phyloP scores from a whole-genome alignment of 92 coral and sea anemone genomes.

The Palythoa heliodiscus region DNA sequence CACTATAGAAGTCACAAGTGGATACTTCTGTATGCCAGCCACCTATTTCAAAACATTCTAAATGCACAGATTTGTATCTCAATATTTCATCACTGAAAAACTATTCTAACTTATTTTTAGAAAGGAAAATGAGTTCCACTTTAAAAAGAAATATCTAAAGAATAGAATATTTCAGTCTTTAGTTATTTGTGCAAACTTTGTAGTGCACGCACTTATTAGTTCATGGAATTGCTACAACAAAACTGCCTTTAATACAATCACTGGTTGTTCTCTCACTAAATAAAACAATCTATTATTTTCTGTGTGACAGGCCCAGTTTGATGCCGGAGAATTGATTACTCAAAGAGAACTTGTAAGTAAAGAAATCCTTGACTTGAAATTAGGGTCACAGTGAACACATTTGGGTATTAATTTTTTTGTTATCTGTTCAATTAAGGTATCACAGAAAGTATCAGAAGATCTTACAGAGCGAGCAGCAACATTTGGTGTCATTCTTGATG shows the following conservation, averaged over 20 bases:
- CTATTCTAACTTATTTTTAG: no score
- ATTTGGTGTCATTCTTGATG: slow-evolving; percentile 96
- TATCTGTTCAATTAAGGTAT: slow-evolving; percentile 64
- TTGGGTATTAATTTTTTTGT: neutral
- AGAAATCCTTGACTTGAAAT: neutral
- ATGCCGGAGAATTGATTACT: slow-evolving; percentile 99
- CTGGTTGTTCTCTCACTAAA: neutral
- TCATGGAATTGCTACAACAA: neutral
- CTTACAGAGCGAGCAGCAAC: slow-evolving; percentile 89
- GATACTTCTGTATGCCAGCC: no score
- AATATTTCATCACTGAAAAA: no score
- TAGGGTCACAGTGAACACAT: neutral
- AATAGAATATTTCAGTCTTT: no score
- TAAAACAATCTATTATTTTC: neutral
- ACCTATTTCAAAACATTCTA: no score
- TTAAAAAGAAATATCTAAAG: no score
- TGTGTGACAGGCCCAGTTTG: slow-evolving; percentile 90
- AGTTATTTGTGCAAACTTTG: no score
- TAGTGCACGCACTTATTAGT: no score
- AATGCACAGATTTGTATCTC: no score
- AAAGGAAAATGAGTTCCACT: no score
- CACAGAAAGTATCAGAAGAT: slow-evolving; percentile 94
- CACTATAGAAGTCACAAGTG: no score
- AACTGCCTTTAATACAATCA: neutral
- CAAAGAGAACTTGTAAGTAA: slow-evolving; percentile 96